A percentile compares a stretch with the other conserved stretches of the same genome.
Evolutionary conservation across 2,797 vertebrate species (phyloP).

Genomic region (Emys orbicularis): DNA sequence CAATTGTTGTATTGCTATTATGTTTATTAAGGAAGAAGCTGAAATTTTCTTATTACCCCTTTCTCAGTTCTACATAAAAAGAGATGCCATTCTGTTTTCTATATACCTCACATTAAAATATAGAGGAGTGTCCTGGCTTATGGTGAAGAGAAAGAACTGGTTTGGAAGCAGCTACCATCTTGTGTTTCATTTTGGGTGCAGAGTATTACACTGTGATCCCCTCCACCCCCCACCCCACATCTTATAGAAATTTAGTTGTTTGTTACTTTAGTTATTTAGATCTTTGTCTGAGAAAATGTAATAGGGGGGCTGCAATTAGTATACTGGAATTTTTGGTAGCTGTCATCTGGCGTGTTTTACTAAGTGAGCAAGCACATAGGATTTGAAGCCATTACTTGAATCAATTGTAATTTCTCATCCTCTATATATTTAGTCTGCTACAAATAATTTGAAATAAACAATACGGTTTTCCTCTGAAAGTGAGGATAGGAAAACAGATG

Average conservation of each 20-base stretch:
- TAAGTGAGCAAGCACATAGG: neutral
- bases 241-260: neutral
- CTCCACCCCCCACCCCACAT: rapidly evolving
- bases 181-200: neutral
- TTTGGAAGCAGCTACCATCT: neutral
- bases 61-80: neutral
- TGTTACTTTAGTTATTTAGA: neutral
- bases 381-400: neutral
- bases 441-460: neutral
- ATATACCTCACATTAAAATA: neutral
- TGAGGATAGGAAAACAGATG: neutral
- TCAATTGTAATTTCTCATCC: neutral
- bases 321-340: neutral
- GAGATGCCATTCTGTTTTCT: neutral
- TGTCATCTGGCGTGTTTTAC: neutral
- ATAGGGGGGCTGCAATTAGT: neutral
- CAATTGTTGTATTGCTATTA: neutral
- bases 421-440: neutral
- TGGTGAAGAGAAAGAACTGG: neutral
- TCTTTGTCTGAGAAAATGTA: neutral
- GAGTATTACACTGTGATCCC: neutral
- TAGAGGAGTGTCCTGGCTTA: neutral
- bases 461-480: neutral
- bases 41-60: neutral
- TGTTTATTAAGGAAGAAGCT: neutral